These are phyloP conservation scores for Scytalopus superciliaris DNA, from an alignment of 2,113 vertebrate species.

Conservation along the genomic window DNA sequence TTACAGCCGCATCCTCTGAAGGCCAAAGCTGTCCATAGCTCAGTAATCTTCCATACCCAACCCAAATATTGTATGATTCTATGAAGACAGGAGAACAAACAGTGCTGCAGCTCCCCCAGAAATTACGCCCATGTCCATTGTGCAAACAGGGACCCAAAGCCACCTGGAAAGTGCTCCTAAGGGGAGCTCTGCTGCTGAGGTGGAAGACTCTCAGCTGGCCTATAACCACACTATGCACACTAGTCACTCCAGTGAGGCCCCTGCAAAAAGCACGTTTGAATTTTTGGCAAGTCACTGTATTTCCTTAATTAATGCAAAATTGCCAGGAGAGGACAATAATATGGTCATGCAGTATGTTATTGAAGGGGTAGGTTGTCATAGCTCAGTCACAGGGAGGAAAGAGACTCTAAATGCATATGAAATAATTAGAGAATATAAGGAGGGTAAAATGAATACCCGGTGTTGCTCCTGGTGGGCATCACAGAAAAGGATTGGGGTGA, in stretches of 20 bases:
- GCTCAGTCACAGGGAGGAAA: neutral
- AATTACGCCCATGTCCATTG: rapidly evolving
- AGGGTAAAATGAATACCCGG: neutral
- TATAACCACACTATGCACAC: neutral
- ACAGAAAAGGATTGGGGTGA: neutral
- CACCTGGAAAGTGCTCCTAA: neutral
- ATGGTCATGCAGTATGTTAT: neutral
- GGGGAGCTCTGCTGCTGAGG: neutral
- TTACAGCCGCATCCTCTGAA: no score
- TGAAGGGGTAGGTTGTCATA: neutral
- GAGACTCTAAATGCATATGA: neutral
- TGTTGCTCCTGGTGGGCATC: neutral
- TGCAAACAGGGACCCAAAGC: neutral
- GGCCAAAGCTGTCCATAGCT: no score
- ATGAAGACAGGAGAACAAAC: neutral
- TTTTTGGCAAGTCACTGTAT: neutral
- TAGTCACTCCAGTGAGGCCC: neutral
- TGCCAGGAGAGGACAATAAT: neutral
- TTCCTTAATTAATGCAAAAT: neutral
- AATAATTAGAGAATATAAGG: neutral
- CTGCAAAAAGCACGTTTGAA: neutral
- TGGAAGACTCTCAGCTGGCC: neutral
- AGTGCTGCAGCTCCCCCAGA: no score
- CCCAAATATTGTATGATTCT: neutral
- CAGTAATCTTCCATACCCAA: no score